Evolutionary conservation across 1,140 invertebrate genomes (phyloP), one percentile per base, ranked within the genome.

Genomic region (Pollicipes pollicipes): DNA sequence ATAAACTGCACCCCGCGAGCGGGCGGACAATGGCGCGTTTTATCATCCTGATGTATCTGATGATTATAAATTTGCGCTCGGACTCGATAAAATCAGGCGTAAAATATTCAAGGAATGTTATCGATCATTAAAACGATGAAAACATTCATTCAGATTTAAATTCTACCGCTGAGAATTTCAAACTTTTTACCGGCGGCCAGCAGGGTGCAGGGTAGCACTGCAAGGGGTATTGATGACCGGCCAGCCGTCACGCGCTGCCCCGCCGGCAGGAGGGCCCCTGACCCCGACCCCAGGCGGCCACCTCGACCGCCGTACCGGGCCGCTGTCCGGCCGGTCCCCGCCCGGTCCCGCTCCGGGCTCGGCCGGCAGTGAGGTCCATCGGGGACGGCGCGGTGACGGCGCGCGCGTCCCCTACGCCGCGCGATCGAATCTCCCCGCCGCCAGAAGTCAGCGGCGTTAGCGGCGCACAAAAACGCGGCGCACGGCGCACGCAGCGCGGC

Each of bases 51-150:
- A 58, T 58, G 45, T 58, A 58, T 58, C 45, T 58, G 45, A 58
- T 58, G 45, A 58, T 58, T 58, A 58, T 58, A 58, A 58, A 58
- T 58, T 58, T 58, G 13, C 24, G 45, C 45, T 58, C 45, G 13
- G 21, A 21, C 45, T 58, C 45, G 45, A 58, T 58, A 58, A 58
- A 58, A 58, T 58, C 45, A 17, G 24, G 13, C 45, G 45, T 58
- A 58, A 58, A 58, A 58, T 58, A 58, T 58, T 58, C 45, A 58
- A 58, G 45, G 45, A 58, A 58, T 58, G 45, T 58, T 58, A 58
- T 58, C 45, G 45, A 58, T 58, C 45, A 58, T 58, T 58, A 58
- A 58, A 58, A 58, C 45, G 45, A 58, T 58, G 45, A 58, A 58
- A 58, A 58, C 45, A 58, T 21, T 58, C 45, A 58, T 58, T 58